Evolutionary conservation across 2,888 invertebrate species (phyloP).

Genomic region (Hypolimnas misippus): DNA sequence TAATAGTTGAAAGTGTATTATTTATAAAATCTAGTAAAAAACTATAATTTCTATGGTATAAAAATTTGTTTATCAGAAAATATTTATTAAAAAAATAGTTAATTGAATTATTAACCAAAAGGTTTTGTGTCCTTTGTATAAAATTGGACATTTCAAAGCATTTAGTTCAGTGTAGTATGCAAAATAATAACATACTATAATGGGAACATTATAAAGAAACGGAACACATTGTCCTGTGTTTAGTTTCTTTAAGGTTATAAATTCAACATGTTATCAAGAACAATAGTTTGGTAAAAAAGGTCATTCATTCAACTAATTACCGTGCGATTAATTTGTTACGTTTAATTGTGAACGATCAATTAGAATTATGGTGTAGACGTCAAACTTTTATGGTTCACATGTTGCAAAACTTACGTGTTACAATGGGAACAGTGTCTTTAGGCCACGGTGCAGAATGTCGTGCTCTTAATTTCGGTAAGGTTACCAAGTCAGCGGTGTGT

Average conservation of each 20-base stretch:
- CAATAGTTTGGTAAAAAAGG: slow-evolving; percentile 5
- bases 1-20: too few relatives aligned
- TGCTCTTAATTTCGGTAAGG: slow-evolving; percentile 67
- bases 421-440: slow-evolving; percentile 48
- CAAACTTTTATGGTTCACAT: not conserved
- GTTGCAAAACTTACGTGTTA: slow-evolving; percentile 23
- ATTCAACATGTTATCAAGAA: not conserved
- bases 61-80: too few relatives aligned
- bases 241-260: not conserved
- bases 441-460: slow-evolving; percentile 52
- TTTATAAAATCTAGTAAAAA: too few relatives aligned
- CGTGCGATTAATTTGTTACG: not conserved
- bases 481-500: slow-evolving; percentile 55
- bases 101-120: too few relatives aligned
- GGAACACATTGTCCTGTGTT: not conserved
- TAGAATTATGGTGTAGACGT: not conserved
- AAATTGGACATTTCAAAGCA: too few relatives aligned
- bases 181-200: not conserved
- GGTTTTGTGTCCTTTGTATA: too few relatives aligned
- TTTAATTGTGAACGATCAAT: not conserved
- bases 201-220: not conserved
- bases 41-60: too few relatives aligned
- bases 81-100: too few relatives aligned
- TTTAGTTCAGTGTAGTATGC: not conserved
- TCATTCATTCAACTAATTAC: not conserved